Evolutionary conservation across 2,113 vertebrate genomes (phyloP), one percentile per base, ranked within the genome.

Genomic region (Ceyx margarethae): DNA sequence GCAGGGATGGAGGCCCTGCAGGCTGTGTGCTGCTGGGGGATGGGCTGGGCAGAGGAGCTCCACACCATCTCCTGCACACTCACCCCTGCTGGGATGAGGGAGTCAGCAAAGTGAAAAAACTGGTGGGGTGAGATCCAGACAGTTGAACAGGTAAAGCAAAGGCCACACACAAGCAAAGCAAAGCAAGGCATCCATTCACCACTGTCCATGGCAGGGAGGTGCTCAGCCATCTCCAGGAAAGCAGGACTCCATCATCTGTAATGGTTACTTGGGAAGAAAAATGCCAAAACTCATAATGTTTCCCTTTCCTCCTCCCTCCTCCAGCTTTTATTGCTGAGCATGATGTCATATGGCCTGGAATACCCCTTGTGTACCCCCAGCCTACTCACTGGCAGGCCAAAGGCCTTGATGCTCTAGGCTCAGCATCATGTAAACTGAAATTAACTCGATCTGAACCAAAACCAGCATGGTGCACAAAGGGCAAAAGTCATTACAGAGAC

Each of bases 31-130:
- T 46, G 9, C 5, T 45, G 35, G 54, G 53, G 13, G 43, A 37
- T 29, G 60, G 48, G 20, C n/a, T 6, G 15, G 22, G 33, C 45
- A 79, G 72, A 54, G n/a, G 28, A 76, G 33, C 54, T 45, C 9
- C 35, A 3, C 0, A 0, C 11, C 25, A 51, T 56, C 0, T 0
- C 61, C 69, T 2, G 0, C 31, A 35, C 10, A 1, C 20, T 67
- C 51, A 58, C 1, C 25, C 3, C 31, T 22, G 2, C 16, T 10
- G 42, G 26, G n/a, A 26, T 29, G 15, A 45, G 19, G 21, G 46
- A 60, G 33, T 14, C 45, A 61, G 66, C 51, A 56, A 9, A 65
- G 26, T 61, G 48, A 45, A 12, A 60, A 87, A 58, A 85, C 1
- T 18, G 3, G 0, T 40, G 20, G 15, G 2, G 15, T 79, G 28